Evolutionary conservation across 1,140 invertebrate species (phyloP).

Genomic region (Anastrepha ludens): DNA sequence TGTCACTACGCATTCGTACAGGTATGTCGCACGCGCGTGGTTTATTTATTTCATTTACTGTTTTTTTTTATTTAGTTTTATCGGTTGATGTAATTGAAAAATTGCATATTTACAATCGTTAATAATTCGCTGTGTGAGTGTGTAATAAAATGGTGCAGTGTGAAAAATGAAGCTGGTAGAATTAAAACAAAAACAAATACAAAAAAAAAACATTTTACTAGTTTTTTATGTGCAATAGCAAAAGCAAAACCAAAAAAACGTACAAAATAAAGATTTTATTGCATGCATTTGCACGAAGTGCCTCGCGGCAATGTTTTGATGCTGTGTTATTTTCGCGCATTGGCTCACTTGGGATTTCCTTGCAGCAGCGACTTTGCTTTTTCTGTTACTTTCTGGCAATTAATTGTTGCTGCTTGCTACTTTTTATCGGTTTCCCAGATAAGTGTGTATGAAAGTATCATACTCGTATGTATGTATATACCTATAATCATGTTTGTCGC

Average conservation of each 20-base stretch:
- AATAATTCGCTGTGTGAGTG: background rate
- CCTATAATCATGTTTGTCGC: background rate
- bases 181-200: background rate
- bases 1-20: conserved; percentile 66
- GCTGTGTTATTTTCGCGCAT: background rate
- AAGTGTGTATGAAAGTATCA: background rate
- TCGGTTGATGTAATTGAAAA: background rate
- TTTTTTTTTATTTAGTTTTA: background rate
- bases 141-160: background rate
- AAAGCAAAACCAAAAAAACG: background rate
- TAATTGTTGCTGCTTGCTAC: background rate
- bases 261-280: background rate
- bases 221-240: background rate
- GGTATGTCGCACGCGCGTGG: conserved; percentile 64
- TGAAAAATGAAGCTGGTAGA: background rate
- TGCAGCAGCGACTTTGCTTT: background rate
- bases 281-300: background rate
- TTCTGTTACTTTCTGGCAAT: background rate
- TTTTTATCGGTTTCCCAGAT: background rate
- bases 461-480: background rate
- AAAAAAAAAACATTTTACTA: background rate
- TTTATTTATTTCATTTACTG: background rate
- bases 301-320: conserved; percentile 1
- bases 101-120: conserved; percentile 6
- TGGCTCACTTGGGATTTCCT: background rate